These are phyloP conservation scores for Philopedon plagiatum DNA, from an alignment of 2,888 invertebrate genomes.

Conservation along the genomic window DNA sequence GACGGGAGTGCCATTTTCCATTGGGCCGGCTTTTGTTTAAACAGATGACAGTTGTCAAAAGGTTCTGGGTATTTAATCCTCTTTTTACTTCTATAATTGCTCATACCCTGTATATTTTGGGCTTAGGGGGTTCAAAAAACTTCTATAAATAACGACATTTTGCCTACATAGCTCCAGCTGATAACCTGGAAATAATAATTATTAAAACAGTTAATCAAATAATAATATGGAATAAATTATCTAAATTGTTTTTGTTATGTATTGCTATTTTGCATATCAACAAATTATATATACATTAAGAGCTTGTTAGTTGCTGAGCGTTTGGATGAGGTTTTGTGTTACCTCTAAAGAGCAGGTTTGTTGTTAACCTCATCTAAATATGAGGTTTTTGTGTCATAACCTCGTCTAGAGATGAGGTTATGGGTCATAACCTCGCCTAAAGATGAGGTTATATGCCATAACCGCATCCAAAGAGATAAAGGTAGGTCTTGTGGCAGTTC, in stretches of 20 bases:
- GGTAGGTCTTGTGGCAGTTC: no score
- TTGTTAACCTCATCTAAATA: no score
- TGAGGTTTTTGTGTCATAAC: no score
- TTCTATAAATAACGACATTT: constrained; percentile 18
- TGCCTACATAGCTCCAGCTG: background rate
- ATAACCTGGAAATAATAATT: background rate
- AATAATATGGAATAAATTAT: constrained; percentile 12
- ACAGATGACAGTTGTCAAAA: constrained; percentile 35
- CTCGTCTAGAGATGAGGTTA: no score
- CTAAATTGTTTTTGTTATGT: constrained; percentile 15
- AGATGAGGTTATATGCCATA: no score
- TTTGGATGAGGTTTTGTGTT: no score
- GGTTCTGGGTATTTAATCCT: constrained; percentile 2
- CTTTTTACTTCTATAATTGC: background rate
- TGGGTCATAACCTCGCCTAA: no score
- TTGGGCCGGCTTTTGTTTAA: constrained; percentile 23
- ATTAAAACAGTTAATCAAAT: background rate
- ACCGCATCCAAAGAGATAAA: no score
- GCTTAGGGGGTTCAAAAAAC: background rate
- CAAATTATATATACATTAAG: background rate
- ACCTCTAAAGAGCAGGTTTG: no score
- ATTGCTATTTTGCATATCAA: background rate
- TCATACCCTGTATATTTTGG: background rate
- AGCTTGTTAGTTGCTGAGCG: no score
- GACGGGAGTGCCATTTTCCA: background rate